Percentiles rank a stretch among this genome's conserved stretches.
Conservation (phyloP, 2,888 invertebrate species). For the Platerodrilus igneus region DNA sequence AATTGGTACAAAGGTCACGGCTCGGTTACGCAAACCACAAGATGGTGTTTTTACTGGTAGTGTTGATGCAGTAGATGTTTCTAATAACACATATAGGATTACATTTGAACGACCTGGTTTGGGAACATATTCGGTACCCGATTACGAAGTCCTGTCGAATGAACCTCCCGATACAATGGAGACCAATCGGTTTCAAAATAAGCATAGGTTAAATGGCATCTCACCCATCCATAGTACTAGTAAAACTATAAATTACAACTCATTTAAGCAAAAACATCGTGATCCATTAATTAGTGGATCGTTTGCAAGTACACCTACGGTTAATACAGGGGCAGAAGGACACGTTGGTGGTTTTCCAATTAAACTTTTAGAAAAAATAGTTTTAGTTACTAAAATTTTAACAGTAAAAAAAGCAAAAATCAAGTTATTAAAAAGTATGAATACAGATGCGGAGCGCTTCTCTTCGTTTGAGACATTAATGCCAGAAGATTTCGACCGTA, state of each 20-base stretch:
- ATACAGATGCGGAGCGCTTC: constrained; percentile 83
- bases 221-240: constrained; percentile 54
- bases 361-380: constrained; percentile 79
- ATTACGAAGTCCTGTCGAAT: constrained; percentile 93
- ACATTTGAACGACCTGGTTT: constrained; percentile 89
- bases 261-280: constrained; percentile 51
- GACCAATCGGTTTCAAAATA: constrained; percentile 75
- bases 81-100: constrained; percentile 90
- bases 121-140: constrained; percentile 93
- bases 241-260: constrained; percentile 44
- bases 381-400: constrained; percentile 81
- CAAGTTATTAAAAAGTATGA: constrained; percentile 76
- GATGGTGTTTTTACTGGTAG: constrained; percentile 87
- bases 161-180: constrained; percentile 89
- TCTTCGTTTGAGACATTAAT: constrained; percentile 74
- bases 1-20: constrained; percentile 91
- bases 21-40: constrained; percentile 84
- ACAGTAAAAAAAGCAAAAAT: constrained; percentile 78
- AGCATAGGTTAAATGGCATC: constrained; percentile 64
- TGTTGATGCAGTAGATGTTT: constrained; percentile 93
- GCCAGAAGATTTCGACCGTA: constrained; percentile 83
- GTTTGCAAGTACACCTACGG: constrained; percentile 36
- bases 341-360: constrained; percentile 79
- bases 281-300: constrained; percentile 67
- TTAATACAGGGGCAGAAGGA: constrained; percentile 45